Conservation (phyloP, 1,140 invertebrate genomes). For the Hesperophylax magnus region DNA sequence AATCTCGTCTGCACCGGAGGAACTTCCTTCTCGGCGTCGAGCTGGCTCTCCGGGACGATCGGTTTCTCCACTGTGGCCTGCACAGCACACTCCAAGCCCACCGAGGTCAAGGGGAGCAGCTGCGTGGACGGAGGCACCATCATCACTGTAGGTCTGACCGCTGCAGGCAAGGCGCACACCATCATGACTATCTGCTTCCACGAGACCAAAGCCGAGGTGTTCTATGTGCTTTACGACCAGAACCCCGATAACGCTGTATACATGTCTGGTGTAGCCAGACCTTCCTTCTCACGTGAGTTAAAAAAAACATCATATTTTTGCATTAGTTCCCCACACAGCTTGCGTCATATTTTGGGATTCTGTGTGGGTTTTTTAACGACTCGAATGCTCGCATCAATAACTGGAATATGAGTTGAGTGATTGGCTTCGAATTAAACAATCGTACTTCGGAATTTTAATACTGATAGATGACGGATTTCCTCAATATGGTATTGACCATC, state of each 20-base stretch:
- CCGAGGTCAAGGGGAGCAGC: background rate
- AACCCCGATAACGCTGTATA: background rate
- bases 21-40: background rate
- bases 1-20: background rate
- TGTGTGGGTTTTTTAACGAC: too few relatives aligned
- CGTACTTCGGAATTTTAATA: too few relatives aligned
- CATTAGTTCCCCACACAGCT: too few relatives aligned
- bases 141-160: background rate
- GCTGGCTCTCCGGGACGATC: background rate
- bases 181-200: slow-evolving; percentile 16
- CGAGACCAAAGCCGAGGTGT: slow-evolving; percentile 1
- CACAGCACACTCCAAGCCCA: background rate
- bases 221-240: slow-evolving; percentile 11
- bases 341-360: too few relatives aligned
- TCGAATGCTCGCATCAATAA: too few relatives aligned
- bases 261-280: background rate
- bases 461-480: too few relatives aligned
- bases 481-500: too few relatives aligned
- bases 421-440: too few relatives aligned
- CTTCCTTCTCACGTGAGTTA: slow-evolving; percentile 3
- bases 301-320: too few relatives aligned
- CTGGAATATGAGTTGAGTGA: too few relatives aligned
- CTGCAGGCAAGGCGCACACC: background rate
- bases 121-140: slow-evolving; percentile 13
- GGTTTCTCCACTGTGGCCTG: background rate